These are phyloP conservation scores for Drosophila diplacantha DNA, from an alignment of 2,888 invertebrate genomes.

Conservation along the genomic window DNA sequence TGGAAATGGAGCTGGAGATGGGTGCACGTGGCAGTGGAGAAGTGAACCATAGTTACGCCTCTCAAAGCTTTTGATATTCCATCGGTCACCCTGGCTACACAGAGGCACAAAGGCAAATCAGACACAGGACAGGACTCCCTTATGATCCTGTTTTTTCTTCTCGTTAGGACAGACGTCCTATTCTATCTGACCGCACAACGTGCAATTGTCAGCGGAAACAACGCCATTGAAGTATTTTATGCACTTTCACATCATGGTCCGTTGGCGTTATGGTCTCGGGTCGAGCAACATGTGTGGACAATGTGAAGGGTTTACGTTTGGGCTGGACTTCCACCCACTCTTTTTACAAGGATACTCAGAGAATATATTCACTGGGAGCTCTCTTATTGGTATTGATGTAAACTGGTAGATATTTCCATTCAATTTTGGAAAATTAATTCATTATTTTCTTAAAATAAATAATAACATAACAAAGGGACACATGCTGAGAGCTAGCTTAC, in stretches of 20 bases:
- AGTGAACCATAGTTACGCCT: slow-evolving; percentile 26
- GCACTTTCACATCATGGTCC: slow-evolving; percentile 72
- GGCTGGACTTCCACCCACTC: background rate
- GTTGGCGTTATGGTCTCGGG: slow-evolving; percentile 62
- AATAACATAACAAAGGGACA: no score
- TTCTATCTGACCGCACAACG: slow-evolving; percentile 66
- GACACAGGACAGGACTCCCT: slow-evolving; percentile 12
- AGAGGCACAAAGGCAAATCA: background rate
- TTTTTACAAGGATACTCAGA: background rate
- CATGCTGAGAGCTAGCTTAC: background rate
- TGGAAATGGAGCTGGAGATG: slow-evolving; percentile 1
- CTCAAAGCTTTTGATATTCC: slow-evolving; percentile 18
- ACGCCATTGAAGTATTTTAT: slow-evolving; percentile 62
- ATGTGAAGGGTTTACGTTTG: slow-evolving; percentile 36
- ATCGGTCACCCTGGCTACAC: slow-evolving; percentile 23
- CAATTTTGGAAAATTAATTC: background rate
- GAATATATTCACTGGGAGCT: background rate
- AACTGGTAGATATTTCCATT: background rate
- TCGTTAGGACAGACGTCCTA: slow-evolving; percentile 22
- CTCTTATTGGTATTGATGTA: background rate
- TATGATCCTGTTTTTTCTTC: background rate
- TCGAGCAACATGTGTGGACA: slow-evolving; percentile 56
- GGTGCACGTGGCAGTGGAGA: slow-evolving; percentile 26
- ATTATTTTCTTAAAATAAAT: background rate
- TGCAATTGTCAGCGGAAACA: slow-evolving; percentile 62